phyloP scores from a whole-genome alignment of 2,797 vertebrate genomes.

The Trichosurus vulpecula region DNA sequence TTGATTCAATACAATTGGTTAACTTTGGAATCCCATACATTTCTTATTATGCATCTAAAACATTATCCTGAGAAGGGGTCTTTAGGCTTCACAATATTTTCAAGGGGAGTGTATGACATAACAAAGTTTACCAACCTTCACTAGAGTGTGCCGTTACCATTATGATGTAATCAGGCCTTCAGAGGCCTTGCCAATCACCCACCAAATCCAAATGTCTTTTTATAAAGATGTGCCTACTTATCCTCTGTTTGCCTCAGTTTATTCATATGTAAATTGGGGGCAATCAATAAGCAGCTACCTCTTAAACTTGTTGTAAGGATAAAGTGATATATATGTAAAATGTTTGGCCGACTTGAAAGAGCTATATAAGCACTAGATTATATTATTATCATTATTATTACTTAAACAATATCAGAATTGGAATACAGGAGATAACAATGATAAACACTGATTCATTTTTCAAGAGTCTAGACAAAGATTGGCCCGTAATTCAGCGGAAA shows the following conservation, averaged over 20 bases:
- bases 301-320: neutral
- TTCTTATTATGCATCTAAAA: neutral
- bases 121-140: neutral
- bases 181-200: neutral
- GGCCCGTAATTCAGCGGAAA: neutral
- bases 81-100: neutral
- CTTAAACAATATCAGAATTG: neutral
- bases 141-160: neutral
- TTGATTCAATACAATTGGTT: neutral
- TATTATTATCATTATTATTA: neutral
- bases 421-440: neutral
- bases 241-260: neutral
- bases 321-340: neutral
- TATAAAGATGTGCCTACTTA: neutral
- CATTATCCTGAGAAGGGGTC: neutral
- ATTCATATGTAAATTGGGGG: neutral
- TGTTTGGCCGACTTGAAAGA: neutral
- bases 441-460: conserved; percentile 18
- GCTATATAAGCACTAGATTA: neutral
- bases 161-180: neutral
- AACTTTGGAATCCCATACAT: neutral
- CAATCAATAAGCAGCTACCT: neutral
- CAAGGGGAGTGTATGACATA: neutral
- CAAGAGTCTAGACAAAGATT: neutral
- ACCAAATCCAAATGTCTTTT: neutral